Conservation (phyloP, 2,888 invertebrate genomes). For the Emesis russula region DNA sequence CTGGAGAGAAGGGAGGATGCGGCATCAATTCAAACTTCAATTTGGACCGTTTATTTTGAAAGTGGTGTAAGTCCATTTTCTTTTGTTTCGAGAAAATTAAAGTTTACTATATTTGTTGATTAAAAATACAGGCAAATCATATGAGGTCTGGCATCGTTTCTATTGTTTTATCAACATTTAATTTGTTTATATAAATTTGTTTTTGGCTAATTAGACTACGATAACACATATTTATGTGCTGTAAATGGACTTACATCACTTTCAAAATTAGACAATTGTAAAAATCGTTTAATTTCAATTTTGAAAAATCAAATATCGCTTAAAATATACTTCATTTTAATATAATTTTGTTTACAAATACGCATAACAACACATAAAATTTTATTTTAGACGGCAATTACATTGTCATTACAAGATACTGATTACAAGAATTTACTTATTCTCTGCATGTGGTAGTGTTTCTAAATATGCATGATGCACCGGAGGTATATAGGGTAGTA, state of each 20-base stretch:
- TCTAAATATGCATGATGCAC: constrained; percentile 17
- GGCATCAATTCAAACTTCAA: constrained; percentile 33
- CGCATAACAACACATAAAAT: constrained; percentile 45
- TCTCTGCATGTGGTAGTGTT: not conserved
- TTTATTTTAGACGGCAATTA: constrained; percentile 17
- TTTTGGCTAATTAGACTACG: constrained; percentile 45
- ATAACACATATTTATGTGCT: constrained; percentile 7
- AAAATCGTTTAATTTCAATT: constrained; percentile 56
- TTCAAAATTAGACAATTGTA: constrained; percentile 46
- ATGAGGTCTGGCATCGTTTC: constrained; percentile 16
- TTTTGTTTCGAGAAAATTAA: not conserved
- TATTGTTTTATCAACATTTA: constrained; percentile 42
- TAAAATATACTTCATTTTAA: constrained; percentile 52
- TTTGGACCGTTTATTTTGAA: constrained; percentile 15
- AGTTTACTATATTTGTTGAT: not conserved
- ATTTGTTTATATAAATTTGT: constrained; percentile 48
- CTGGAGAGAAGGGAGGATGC: constrained; percentile 56
- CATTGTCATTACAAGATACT: constrained; percentile 36
- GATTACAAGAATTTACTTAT: constrained; percentile 29
- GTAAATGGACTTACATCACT: constrained; percentile 41
- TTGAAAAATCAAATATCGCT: constrained; percentile 47
- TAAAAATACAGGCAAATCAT: constrained; percentile 18
- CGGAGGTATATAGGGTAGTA: constrained; percentile 7
- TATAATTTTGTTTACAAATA: constrained; percentile 59
- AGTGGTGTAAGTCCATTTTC: constrained; percentile 15